Percentiles rank a stretch among this genome's conserved stretches.
Conservation (phyloP, 1,140 invertebrate genomes). For the Teleogryllus occipitalis region DNA sequence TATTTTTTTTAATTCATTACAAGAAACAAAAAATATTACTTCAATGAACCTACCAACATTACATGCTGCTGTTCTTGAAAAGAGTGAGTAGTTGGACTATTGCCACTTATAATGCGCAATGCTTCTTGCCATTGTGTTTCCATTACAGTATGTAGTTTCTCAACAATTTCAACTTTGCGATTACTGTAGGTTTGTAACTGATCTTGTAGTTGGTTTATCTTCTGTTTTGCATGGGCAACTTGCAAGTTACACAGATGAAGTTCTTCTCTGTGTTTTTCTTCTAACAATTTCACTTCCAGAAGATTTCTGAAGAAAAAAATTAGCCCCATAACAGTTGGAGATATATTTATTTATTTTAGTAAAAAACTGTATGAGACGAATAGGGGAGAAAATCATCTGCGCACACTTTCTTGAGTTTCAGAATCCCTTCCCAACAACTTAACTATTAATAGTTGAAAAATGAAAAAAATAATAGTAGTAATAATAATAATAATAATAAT, state of each 20-base stretch:
- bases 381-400: no score
- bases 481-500: no score
- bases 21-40: no score
- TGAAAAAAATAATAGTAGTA: no score
- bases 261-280: slow-evolving; percentile 68
- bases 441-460: no score
- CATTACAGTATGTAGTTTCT: slow-evolving; percentile 67
- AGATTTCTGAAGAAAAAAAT: slow-evolving; percentile 48
- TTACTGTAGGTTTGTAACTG: slow-evolving; percentile 46
- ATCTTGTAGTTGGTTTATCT: slow-evolving; percentile 50
- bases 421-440: no score
- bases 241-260: slow-evolving; percentile 57
- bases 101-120: slow-evolving; percentile 53
- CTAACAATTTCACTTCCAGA: slow-evolving; percentile 61
- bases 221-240: slow-evolving; percentile 54
- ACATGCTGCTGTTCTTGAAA: neutral
- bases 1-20: neutral
- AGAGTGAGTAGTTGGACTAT: neutral
- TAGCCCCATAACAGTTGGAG: neutral
- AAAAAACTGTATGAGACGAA: no score
- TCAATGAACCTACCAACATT: neutral
- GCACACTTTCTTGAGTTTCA: no score
- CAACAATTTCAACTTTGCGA: slow-evolving; percentile 53
- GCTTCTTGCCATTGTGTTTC: slow-evolving; percentile 70
- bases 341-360: no score